Evolutionary conservation across 2,888 invertebrate species (phyloP).

Genomic region (Polylopha cassiicola): DNA sequence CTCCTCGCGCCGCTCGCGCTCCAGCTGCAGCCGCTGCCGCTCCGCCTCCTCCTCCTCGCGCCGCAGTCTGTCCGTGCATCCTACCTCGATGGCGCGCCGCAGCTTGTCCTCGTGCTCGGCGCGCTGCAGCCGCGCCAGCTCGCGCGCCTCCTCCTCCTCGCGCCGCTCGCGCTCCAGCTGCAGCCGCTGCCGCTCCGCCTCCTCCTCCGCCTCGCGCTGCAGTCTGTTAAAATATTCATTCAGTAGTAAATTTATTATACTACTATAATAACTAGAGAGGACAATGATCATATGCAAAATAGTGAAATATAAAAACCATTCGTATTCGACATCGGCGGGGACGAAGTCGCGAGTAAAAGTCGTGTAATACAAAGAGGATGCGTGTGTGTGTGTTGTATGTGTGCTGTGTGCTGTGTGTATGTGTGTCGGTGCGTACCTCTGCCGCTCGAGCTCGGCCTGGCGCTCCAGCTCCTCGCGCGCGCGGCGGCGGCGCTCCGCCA

Average conservation of each 20-base stretch:
- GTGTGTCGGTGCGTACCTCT: slow-evolving; percentile 57
- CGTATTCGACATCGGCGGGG: too few species aligned
- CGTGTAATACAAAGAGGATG: too few species aligned
- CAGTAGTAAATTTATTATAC: background rate
- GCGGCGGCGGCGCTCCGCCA: slow-evolving; percentile 91
- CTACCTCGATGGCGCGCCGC: slow-evolving; percentile 86
- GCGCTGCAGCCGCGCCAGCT: slow-evolving; percentile 87
- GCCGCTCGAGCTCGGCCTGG: slow-evolving; percentile 90
- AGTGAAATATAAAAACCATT: too few species aligned
- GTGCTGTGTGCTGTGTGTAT: too few species aligned
- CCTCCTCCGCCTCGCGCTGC: slow-evolving; percentile 76
- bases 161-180: slow-evolving; percentile 91
- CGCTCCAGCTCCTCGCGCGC: slow-evolving; percentile 94
- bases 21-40: too few species aligned
- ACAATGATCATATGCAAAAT: too few species aligned
- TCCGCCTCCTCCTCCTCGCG: slow-evolving; percentile 60
- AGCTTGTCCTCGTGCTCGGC: slow-evolving; percentile 91
- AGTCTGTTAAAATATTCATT: slow-evolving; percentile 46
- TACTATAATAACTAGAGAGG: too few species aligned
- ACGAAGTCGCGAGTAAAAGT: too few species aligned
- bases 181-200: slow-evolving; percentile 83
- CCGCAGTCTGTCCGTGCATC: background rate
- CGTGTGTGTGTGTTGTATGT: too few species aligned
- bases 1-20: slow-evolving; percentile 86
- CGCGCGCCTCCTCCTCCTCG: slow-evolving; percentile 87